A percentile compares a stretch with the other conserved stretches of the same genome.
phyloP scores from a whole-genome alignment of 1,140 invertebrate species.

The Drosophila varians region DNA sequence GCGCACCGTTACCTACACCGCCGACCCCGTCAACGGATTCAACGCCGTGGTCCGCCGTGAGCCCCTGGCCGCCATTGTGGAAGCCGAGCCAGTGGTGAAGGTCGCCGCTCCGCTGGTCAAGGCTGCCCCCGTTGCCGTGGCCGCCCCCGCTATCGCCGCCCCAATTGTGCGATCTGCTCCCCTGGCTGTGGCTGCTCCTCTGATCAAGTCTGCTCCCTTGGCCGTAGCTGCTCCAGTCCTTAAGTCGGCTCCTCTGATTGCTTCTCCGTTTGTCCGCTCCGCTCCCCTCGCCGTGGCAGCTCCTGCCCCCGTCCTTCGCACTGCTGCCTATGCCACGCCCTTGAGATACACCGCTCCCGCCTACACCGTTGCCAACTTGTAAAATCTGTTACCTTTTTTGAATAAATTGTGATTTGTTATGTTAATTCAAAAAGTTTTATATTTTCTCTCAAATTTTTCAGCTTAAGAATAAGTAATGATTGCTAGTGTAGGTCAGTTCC shows the following conservation, averaged over 20 bases:
- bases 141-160: slow-evolving; percentile 42
- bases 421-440: slow-evolving; percentile 3
- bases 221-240: slow-evolving; percentile 56
- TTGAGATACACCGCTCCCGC: slow-evolving; percentile 59
- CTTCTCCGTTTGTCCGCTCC: slow-evolving; percentile 53
- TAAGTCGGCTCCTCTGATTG: slow-evolving; percentile 62
- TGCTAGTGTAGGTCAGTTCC: slow-evolving; percentile 25
- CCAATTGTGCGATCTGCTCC: slow-evolving; percentile 73
- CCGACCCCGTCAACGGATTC: slow-evolving; percentile 77
- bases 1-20: slow-evolving; percentile 82
- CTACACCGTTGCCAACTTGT: slow-evolving; percentile 62
- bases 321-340: slow-evolving; percentile 54
- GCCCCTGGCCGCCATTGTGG: slow-evolving; percentile 63
- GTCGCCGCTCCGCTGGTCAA: slow-evolving; percentile 46
- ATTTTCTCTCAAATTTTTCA: too few species aligned
- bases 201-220: slow-evolving; percentile 51
- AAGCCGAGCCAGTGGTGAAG: slow-evolving; percentile 63
- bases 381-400: slow-evolving; percentile 33
- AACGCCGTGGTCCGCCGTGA: slow-evolving; percentile 83
- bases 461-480: neutral
- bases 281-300: slow-evolving; percentile 64
- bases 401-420: slow-evolving; percentile 68
- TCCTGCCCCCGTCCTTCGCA: slow-evolving; percentile 21
- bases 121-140: slow-evolving; percentile 69
- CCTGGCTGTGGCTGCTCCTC: slow-evolving; percentile 35